Evolutionary conservation across 2,888 invertebrate genomes (phyloP), one percentile per base, ranked within the genome.

Genomic region (Apoderus coryli): DNA sequence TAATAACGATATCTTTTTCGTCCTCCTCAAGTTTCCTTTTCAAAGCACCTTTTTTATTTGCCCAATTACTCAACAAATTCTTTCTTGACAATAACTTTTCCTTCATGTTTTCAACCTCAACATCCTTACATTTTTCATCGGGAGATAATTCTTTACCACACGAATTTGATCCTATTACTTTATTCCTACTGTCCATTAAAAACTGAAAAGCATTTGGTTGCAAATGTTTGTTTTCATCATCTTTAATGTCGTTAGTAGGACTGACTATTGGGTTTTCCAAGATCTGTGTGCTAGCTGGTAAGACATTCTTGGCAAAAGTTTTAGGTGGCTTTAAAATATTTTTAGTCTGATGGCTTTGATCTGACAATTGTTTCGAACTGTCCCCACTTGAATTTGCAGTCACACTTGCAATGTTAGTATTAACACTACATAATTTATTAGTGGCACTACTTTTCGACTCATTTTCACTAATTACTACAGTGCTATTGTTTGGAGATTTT

Each of bases 181-280:
- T 72, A 47, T 70, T 67, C 38, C 74, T 61, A 10, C 69, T 69
- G 39, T 69, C 69, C 76, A 76, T 76, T 59, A 76, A 60, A 15
- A 76, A 48, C 45, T 70, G 60, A 52, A 76, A 76, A 16, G 71
- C 75, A 63, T 76, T 60, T 13, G 42, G 15, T 31, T 40, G n/a
- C n/a, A n/a, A n/a, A n/a, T n/a, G n/a, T n/a, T n/a, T n/a, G n/a
- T n/a, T n/a, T n/a, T n/a, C n/a, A n/a, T n/a, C n/a, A n/a, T n/a
- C n/a, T n/a, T n/a, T n/a, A n/a, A n/a, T n/a, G n/a, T n/a, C n/a
- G n/a, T n/a, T n/a, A n/a, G n/a, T n/a, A n/a, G n/a, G n/a, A n/a
- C n/a, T n/a, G n/a, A n/a, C n/a, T n/a, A n/a, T n/a, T n/a, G n/a
- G n/a, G n/a, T n/a, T n/a, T n/a, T n/a, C n/a, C n/a, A n/a, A n/a